A percentile compares a stretch with the other conserved stretches of the same genome.
phyloP scores from a whole-genome alignment of 2,113 vertebrate species.

The Arothron firmamentum region DNA sequence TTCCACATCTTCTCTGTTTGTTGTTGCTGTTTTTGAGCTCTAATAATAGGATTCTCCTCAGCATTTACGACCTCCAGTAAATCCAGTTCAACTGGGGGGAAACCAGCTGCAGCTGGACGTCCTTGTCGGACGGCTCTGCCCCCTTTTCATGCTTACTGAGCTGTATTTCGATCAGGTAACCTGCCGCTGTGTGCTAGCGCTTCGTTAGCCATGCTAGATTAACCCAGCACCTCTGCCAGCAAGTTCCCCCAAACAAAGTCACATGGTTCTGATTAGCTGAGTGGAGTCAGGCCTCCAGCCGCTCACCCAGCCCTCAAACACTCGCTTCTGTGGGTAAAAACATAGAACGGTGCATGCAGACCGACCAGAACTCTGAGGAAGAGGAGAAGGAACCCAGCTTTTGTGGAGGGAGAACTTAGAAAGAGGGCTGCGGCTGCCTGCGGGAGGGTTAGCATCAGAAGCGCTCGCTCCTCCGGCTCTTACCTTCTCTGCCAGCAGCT shows the following conservation, averaged over 20 bases:
- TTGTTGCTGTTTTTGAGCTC: neutral
- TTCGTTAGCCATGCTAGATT: too few relatives aligned
- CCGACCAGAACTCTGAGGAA: too few relatives aligned
- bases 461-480: slow-evolving; percentile 14
- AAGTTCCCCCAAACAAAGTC: too few relatives aligned
- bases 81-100: neutral
- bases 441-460: neutral
- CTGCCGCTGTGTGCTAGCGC: too few relatives aligned
- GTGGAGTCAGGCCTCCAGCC: too few relatives aligned
- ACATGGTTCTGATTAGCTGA: too few relatives aligned
- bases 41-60: neutral
- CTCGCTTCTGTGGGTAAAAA: too few relatives aligned
- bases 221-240: too few relatives aligned
- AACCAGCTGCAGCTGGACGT: neutral
- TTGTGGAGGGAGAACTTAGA: neutral
- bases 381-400: neutral
- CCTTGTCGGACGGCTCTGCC: too few relatives aligned
- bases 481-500: slow-evolving; percentile 87
- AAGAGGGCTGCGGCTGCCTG: neutral
- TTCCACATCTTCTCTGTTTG: neutral
- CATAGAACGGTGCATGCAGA: too few relatives aligned
- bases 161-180: too few relatives aligned
- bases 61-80: neutral
- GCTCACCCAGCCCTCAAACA: too few relatives aligned
- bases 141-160: neutral